Evolutionary conservation across 2,888 invertebrate species (phyloP).

Genomic region (Chymomyza fuscimana): DNA sequence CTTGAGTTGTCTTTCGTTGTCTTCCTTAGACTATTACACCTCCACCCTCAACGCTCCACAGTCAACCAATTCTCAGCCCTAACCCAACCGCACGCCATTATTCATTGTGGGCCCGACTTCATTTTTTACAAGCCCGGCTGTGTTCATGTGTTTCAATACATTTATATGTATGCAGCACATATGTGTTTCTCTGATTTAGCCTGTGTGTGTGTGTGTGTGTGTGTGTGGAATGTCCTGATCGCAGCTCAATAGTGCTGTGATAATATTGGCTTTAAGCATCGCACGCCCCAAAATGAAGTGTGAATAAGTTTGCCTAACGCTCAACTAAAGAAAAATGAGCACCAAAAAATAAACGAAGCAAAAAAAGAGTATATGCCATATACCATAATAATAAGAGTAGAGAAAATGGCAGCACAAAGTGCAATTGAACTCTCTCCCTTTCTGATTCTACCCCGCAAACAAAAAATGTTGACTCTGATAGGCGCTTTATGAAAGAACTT

Average conservation of each 20-base stretch:
- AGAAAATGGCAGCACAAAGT: not conserved
- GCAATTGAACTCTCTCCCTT: not conserved
- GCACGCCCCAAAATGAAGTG: conserved; percentile 12
- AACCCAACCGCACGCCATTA: conserved; percentile 52
- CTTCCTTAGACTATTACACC: conserved; percentile 25
- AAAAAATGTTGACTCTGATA: not conserved
- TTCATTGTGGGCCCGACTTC: conserved; percentile 43
- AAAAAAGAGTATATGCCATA: not conserved
- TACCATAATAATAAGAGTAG: not conserved
- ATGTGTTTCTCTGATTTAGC: conserved; percentile 10
- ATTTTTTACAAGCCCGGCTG: conserved; percentile 6
- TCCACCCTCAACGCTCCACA: too few species aligned
- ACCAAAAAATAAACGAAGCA: not conserved
- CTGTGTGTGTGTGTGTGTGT: conserved; percentile 16
- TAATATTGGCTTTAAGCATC: conserved; percentile 35
- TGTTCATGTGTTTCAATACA: not conserved
- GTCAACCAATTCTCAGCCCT: conserved; percentile 23
- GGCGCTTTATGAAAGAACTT: not conserved
- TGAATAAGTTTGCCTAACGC: conserved; percentile 22
- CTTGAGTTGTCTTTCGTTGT: conserved; percentile 39
- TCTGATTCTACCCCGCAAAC: too few species aligned
- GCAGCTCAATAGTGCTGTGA: conserved; percentile 46
- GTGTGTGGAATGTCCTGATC: conserved; percentile 38
- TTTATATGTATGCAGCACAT: not conserved
- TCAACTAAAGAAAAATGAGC: conserved; percentile 14